These are phyloP conservation scores for Pinctada fucata DNA, from an alignment of 2,888 invertebrate species.

Conservation along the genomic window DNA sequence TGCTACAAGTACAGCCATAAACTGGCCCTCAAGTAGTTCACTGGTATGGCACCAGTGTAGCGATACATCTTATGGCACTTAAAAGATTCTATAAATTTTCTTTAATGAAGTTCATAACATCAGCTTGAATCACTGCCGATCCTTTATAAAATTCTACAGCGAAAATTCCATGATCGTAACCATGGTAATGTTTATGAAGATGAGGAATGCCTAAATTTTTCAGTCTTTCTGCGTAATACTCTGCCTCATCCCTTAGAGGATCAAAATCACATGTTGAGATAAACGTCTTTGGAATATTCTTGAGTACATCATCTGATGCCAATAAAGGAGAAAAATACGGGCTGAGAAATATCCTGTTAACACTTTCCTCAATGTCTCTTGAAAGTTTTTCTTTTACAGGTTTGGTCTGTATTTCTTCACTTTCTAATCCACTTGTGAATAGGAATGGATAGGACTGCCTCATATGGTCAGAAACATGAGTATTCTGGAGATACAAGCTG, in stretches of 20 bases:
- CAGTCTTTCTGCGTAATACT: constrained; percentile 46
- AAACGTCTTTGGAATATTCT: constrained; percentile 43
- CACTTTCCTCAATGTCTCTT: constrained; percentile 12
- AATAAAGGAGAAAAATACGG: constrained; percentile 50
- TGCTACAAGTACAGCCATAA: too few relatives aligned
- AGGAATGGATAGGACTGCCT: constrained; percentile 48
- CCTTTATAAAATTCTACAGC: too few relatives aligned
- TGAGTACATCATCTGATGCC: constrained; percentile 46
- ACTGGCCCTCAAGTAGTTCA: too few relatives aligned
- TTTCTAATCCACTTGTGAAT: neutral
- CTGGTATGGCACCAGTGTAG: too few relatives aligned
- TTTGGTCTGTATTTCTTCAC: too few relatives aligned
- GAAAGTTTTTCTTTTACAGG: neutral
- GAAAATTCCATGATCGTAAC: constrained; percentile 49
- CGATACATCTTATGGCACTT: too few relatives aligned
- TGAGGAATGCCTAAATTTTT: constrained; percentile 37
- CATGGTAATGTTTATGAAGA: constrained; percentile 39
- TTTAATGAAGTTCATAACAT: too few relatives aligned
- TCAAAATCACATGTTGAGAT: constrained; percentile 52
- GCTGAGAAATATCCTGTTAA: constrained; percentile 38
- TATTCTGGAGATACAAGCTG: constrained; percentile 27
- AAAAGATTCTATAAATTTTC: too few relatives aligned
- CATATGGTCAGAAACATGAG: constrained; percentile 54
- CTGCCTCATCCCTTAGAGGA: constrained; percentile 52
- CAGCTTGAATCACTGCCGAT: too few relatives aligned